Conservation (phyloP, 2,888 invertebrate genomes). For the Eurois occulta region DNA sequence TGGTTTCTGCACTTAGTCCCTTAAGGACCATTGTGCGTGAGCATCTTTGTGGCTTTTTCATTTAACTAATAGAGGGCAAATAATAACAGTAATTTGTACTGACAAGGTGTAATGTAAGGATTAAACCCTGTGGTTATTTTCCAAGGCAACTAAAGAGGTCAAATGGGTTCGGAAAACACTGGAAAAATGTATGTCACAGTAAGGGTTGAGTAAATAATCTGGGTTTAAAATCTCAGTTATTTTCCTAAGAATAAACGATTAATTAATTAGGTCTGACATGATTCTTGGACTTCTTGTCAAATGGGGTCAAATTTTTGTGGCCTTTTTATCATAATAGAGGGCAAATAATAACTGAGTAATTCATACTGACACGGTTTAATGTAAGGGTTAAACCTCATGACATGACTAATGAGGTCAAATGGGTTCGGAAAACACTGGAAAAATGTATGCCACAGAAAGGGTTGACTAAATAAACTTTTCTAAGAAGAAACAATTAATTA, state of each 20-base stretch:
- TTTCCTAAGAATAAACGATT: conserved; percentile 3
- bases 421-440: conserved; percentile 2
- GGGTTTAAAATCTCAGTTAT: background rate
- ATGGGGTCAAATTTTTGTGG: background rate
- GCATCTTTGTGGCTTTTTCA: conserved; percentile 6
- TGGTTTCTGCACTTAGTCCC: no score
- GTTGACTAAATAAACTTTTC: background rate
- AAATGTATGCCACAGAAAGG: background rate
- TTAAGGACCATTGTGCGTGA: no score
- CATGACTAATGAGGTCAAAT: conserved; percentile 4
- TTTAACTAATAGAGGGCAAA: conserved; percentile 10
- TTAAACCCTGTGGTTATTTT: conserved; percentile 3
- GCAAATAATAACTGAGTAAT: conserved; percentile 10
- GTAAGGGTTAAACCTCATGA: background rate
- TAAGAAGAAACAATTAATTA: background rate
- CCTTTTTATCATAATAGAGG: background rate
- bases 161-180: background rate
- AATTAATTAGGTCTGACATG: background rate
- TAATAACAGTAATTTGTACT: conserved; percentile 14
- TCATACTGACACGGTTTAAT: background rate
- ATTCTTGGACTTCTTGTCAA: conserved; percentile 1
- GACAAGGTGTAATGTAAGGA: background rate
- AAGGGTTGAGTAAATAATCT: background rate
- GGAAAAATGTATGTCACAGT: conserved; percentile 4
- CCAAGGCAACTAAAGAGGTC: conserved; percentile 2